Evolutionary conservation across 2,113 vertebrate genomes (phyloP), one percentile per base, ranked within the genome.

Genomic region (Rhynchomys soricoides): DNA sequence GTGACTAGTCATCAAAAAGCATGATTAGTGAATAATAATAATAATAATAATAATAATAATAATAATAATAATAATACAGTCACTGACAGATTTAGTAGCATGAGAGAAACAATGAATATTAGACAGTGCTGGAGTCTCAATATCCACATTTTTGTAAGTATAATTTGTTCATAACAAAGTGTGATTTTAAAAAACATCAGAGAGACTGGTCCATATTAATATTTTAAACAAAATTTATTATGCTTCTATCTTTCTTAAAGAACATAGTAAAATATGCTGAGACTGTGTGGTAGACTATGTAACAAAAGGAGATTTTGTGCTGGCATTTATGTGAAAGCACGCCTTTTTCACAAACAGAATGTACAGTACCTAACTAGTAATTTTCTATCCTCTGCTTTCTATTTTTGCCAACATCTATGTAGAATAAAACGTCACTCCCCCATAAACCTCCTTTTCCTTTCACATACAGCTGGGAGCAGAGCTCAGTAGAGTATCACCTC

Each of bases 311-410:
- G 55, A 96, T 81, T 73, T 96, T 45, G 15, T 57, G 64, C 73
- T 92, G 88, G 86, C 70, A 55, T 91, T 91, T 74, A 89, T 90
- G 96, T 92, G 50, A 92, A 91, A 94, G 43, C 34, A 88, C 59
- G 86, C 43, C 50, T 95, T 91, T 95, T 91, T 74, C 86, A 91
- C 92, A 96, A 96, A 96, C 91, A 96, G 96, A 91, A 95, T 94
- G 94, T 96, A 96, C 97, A 97, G 95, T 97, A 96, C 89, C 90
- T 95, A 96, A 91, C 95, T 70, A 97, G 94, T 66, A 96, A 98
- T 98, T 97, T 97, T 96, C 97, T 95, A 40, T 93, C 86, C 96
- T 45, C 96, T 12, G 37, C 95, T 89, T 97, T 96, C 97, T 97
- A 96, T 97, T 97, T 96, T 89, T 95, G 86, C 59, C 96, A 91